Percentiles rank a stretch among this genome's conserved stretches.
Conservation (phyloP, 2,888 invertebrate genomes). For the Eupithecia dodoneata region DNA sequence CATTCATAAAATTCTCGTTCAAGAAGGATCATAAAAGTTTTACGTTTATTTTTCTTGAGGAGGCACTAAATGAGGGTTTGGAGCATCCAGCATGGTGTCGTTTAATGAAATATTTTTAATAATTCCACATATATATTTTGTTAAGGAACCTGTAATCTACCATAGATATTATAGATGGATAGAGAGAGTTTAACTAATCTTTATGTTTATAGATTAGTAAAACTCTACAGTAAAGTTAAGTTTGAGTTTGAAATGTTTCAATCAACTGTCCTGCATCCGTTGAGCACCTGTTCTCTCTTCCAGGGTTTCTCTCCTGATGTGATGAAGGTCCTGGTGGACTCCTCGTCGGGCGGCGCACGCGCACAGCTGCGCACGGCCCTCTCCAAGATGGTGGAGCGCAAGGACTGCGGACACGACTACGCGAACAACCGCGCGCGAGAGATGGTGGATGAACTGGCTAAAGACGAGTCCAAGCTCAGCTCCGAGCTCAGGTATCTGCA, state of each 20-base stretch:
- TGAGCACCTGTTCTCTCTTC: slow-evolving; percentile 43
- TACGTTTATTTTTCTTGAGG: slow-evolving; percentile 17
- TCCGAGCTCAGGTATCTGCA: slow-evolving; percentile 84
- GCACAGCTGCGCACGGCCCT: slow-evolving; percentile 84
- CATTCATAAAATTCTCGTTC: slow-evolving; percentile 24
- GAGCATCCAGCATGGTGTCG: not conserved
- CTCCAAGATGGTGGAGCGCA: slow-evolving; percentile 82
- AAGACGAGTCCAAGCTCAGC: slow-evolving; percentile 83
- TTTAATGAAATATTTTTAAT: not conserved
- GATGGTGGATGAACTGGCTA: slow-evolving; percentile 82
- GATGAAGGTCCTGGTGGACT: slow-evolving; percentile 80
- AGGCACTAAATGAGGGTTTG: slow-evolving; percentile 1
- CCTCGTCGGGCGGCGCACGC: slow-evolving; percentile 83
- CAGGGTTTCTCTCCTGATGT: slow-evolving; percentile 86
- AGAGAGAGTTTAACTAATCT: too few species aligned
- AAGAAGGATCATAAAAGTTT: slow-evolving; percentile 16
- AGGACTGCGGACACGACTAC: slow-evolving; percentile 85
- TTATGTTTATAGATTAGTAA: too few species aligned
- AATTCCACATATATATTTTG: not conserved
- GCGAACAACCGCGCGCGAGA: slow-evolving; percentile 82
- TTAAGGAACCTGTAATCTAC: not conserved
- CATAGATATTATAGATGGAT: too few species aligned
- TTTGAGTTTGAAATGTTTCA: not conserved
- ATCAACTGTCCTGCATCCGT: not conserved
- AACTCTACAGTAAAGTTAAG: not conserved